A percentile compares a stretch with the other conserved stretches of the same genome.
phyloP scores from a whole-genome alignment of 2,888 invertebrate genomes.

The Lepidonotus clava region DNA sequence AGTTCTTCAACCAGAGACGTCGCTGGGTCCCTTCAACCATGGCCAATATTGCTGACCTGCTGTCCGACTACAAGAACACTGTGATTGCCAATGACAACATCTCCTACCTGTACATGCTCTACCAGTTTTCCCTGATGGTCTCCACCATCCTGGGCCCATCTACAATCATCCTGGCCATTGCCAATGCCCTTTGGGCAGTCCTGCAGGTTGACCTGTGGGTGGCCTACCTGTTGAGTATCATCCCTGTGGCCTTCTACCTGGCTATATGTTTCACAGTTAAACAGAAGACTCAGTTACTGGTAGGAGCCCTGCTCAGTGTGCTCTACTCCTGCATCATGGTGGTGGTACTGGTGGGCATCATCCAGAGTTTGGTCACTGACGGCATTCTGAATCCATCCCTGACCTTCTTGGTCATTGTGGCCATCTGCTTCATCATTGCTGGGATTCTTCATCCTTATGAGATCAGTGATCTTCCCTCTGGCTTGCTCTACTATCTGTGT shows the following conservation, averaged over 20 bases:
- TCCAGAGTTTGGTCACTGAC: constrained; percentile 67
- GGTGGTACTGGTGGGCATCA: constrained; percentile 74
- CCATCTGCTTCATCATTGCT: constrained; percentile 67
- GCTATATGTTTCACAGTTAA: constrained; percentile 69
- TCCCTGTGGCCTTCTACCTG: constrained; percentile 69
- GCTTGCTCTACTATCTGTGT: constrained; percentile 73
- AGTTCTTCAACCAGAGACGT: constrained; percentile 96
- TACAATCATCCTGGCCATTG: constrained; percentile 66
- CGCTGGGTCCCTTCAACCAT: constrained; percentile 99
- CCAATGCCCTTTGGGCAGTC: constrained; percentile 62
- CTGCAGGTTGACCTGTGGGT: constrained; percentile 52
- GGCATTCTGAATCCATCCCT: constrained; percentile 73
- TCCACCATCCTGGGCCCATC: constrained; percentile 67
- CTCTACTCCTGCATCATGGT: constrained; percentile 84
- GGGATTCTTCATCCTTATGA: constrained; percentile 74
- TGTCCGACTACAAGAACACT: constrained; percentile 67
- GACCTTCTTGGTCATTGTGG: constrained; percentile 69
- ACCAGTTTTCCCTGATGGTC: constrained; percentile 68
- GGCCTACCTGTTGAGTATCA: constrained; percentile 55
- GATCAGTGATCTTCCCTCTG: constrained; percentile 70
- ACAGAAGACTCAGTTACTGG: constrained; percentile 69
- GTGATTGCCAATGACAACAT: constrained; percentile 71
- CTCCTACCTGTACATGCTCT: constrained; percentile 70
- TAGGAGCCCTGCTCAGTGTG: constrained; percentile 82
- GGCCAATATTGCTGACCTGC: constrained; percentile 97